A percentile compares a stretch with the other conserved stretches of the same genome.
Conservation (phyloP, 2,888 invertebrate genomes). For the Bruchidius siliquastri region DNA sequence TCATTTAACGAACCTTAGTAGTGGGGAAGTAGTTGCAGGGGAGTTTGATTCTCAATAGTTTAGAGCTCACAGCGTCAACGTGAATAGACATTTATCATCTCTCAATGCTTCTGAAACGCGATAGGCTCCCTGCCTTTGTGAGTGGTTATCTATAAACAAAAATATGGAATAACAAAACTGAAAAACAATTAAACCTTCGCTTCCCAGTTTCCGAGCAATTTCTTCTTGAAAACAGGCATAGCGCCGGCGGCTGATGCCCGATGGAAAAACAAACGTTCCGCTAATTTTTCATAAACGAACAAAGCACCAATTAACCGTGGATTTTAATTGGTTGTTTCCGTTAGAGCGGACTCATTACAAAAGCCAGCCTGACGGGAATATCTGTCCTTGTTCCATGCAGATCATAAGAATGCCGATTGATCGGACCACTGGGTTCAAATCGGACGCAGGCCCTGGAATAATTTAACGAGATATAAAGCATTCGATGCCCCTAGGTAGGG, state of each 20-base stretch:
- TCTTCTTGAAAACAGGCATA: neutral
- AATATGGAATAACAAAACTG: neutral
- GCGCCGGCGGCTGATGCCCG: neutral
- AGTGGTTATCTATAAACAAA: too few species aligned
- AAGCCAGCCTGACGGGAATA: neutral
- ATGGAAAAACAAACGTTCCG: neutral
- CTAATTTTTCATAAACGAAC: neutral
- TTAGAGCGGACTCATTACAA: neutral
- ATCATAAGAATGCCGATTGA: neutral
- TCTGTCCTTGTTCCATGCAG: neutral
- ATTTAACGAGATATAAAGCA: neutral
- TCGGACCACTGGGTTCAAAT: neutral
- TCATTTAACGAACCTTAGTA: too few species aligned
- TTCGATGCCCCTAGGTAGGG: neutral
- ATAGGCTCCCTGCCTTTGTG: too few species aligned
- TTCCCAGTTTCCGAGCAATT: neutral
- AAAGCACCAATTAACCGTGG: neutral
- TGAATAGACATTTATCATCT: too few species aligned
- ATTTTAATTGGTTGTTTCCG: neutral
- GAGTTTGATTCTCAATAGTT: too few species aligned
- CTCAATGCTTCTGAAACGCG: too few species aligned
- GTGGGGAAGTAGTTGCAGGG: too few species aligned
- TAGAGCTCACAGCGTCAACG: too few species aligned
- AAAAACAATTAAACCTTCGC: neutral
- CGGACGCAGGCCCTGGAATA: neutral